Conservation (phyloP, 2,888 invertebrate genomes). For the Phyto melanocephala region DNA sequence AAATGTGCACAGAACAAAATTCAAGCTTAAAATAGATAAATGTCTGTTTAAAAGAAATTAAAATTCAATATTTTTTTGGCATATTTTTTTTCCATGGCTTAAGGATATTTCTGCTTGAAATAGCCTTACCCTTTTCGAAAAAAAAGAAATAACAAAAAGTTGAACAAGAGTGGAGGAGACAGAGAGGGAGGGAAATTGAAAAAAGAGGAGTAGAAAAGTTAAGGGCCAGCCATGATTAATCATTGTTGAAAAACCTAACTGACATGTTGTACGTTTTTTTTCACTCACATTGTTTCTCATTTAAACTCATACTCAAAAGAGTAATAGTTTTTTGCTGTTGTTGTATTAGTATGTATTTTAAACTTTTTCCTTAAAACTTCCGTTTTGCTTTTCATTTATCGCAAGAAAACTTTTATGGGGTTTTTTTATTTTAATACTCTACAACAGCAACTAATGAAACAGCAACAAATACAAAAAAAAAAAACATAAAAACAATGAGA, state of each 20-base stretch:
- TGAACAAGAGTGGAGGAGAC: background rate
- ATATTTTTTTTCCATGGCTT: conserved; percentile 4
- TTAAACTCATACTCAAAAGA: conserved; percentile 10
- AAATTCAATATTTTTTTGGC: background rate
- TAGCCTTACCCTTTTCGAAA: conserved; percentile 16
- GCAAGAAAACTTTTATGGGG: conserved; percentile 57
- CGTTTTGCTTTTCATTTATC: conserved; percentile 61
- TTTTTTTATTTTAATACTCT: conserved; percentile 38
- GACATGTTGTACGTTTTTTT: conserved; percentile 42
- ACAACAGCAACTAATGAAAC: background rate
- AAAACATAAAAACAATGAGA: background rate
- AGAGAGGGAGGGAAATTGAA: conserved; percentile 11
- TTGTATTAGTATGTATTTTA: conserved; percentile 46
- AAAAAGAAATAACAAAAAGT: background rate
- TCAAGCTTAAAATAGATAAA: conserved; percentile 22
- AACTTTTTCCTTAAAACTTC: conserved; percentile 63
- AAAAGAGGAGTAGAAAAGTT: conserved; percentile 49
- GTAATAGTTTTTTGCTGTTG: background rate
- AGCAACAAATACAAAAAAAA: background rate
- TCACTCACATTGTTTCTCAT: conserved; percentile 1
- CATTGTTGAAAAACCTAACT: conserved; percentile 64
- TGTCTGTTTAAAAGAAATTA: background rate
- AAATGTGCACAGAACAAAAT: conserved; percentile 1
- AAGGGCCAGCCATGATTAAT: conserved; percentile 64
- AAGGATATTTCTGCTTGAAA: conserved; percentile 41